phyloP scores from a whole-genome alignment of 1,140 invertebrate species.

The Drosophila rhopaloa region DNA sequence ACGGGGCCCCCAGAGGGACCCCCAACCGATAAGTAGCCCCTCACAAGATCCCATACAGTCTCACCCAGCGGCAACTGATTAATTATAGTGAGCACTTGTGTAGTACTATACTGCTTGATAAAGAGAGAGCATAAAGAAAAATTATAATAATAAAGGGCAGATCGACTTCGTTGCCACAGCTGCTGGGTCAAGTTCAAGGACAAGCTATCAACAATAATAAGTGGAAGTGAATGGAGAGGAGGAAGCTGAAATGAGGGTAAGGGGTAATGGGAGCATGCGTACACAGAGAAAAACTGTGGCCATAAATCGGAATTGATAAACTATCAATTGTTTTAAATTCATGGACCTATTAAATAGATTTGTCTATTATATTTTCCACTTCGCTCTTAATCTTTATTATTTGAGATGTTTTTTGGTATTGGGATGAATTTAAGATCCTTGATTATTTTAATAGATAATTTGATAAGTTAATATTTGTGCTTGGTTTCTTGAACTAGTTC shows the following conservation, averaged over 20 bases:
- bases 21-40: slow-evolving; percentile 18
- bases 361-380: no score
- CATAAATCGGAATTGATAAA: no score
- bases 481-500: background rate
- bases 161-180: slow-evolving; percentile 53
- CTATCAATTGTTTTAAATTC: no score
- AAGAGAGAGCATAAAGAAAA: slow-evolving; percentile 35
- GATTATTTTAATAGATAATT: no score
- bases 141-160: slow-evolving; percentile 60
- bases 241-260: slow-evolving; percentile 25
- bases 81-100: slow-evolving; percentile 67
- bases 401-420: background rate
- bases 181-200: slow-evolving; percentile 79
- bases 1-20: slow-evolving; percentile 4
- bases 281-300: slow-evolving; percentile 19
- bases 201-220: slow-evolving; percentile 51
- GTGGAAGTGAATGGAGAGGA: slow-evolving; percentile 63
- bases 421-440: background rate
- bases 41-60: slow-evolving; percentile 24
- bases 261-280: slow-evolving; percentile 26
- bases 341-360: no score
- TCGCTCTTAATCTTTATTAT: no score
- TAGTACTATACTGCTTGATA: slow-evolving; percentile 53
- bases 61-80: slow-evolving; percentile 56
- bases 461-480: no score